These are phyloP conservation scores for Panurus biarmicus DNA, from an alignment of 2,113 vertebrate genomes.

Conservation along the genomic window DNA sequence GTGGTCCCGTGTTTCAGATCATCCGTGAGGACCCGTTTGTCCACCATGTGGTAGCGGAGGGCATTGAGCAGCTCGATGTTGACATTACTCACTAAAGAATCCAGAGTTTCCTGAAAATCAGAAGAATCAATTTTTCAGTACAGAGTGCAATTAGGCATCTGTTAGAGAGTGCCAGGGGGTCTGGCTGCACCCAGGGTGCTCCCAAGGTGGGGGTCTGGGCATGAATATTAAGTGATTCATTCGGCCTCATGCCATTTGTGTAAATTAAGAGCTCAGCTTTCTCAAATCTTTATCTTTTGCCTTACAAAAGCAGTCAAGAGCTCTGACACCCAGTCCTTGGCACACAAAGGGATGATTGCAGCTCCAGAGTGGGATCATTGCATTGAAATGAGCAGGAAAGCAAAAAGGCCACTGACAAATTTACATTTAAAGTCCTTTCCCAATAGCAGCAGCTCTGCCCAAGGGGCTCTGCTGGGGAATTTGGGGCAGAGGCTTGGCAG, in stretches of 20 bases:
- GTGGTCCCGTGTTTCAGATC: slow-evolving; percentile 85
- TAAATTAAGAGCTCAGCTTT: not conserved
- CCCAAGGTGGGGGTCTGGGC: not conserved
- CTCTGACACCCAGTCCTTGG: not conserved
- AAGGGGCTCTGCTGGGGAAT: not conserved
- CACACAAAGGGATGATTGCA: not conserved
- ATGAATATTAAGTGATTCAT: not conserved
- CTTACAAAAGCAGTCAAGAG: not conserved
- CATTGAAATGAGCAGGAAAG: not conserved
- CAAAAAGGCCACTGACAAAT: not conserved
- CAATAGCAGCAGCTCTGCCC: not conserved
- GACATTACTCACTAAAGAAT: slow-evolving; percentile 94
- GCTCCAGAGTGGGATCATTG: not conserved
- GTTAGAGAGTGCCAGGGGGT: not conserved
- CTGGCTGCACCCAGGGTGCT: not conserved
- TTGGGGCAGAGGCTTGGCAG: not conserved
- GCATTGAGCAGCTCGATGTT: slow-evolving; percentile 97
- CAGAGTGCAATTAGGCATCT: not conserved
- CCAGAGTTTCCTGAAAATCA: slow-evolving; percentile 86
- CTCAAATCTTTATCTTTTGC: not conserved
- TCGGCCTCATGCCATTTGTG: not conserved
- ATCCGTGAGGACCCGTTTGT: slow-evolving; percentile 85
- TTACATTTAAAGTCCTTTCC: not conserved
- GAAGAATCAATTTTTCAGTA: not conserved
- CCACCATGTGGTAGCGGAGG: slow-evolving; percentile 96